phyloP scores from a whole-genome alignment of 2,888 invertebrate genomes.

The Orgyia antiqua region DNA sequence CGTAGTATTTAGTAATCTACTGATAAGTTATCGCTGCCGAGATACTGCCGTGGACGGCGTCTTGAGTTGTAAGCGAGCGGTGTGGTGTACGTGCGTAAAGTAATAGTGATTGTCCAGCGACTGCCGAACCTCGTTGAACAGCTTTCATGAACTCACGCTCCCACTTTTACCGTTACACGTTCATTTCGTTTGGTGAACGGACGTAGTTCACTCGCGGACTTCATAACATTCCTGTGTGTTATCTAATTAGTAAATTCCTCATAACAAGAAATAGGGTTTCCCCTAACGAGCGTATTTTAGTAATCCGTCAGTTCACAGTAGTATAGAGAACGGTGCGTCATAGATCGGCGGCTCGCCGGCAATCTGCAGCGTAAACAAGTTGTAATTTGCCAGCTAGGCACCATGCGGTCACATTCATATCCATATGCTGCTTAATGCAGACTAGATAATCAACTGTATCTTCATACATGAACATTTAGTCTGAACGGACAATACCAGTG shows the following conservation, averaged over 20 bases:
- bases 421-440: slow-evolving; percentile 56
- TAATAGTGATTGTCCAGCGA: slow-evolving; percentile 57
- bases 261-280: slow-evolving; percentile 41
- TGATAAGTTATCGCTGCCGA: slow-evolving; percentile 50
- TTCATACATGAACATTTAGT: slow-evolving; percentile 18
- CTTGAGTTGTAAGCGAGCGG: slow-evolving; percentile 32
- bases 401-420: slow-evolving; percentile 63
- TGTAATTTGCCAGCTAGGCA: slow-evolving; percentile 66
- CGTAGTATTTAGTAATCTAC: slow-evolving; percentile 21
- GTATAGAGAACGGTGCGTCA: slow-evolving; percentile 29
- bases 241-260: slow-evolving; percentile 46
- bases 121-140: slow-evolving; percentile 55
- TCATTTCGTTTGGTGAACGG: slow-evolving; percentile 68
- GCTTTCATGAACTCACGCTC: slow-evolving; percentile 68
- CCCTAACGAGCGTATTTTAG: slow-evolving; percentile 36
- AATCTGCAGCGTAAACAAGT: slow-evolving; percentile 55
- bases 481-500: slow-evolving; percentile 23
- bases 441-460: slow-evolving; percentile 32
- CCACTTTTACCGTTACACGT: slow-evolving; percentile 75
- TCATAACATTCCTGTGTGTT: slow-evolving; percentile 30
- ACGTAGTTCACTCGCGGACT: slow-evolving; percentile 53
- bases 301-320: slow-evolving; percentile 19
- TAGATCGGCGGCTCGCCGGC: slow-evolving; percentile 29
- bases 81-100: slow-evolving; percentile 52
- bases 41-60: slow-evolving; percentile 31